These are phyloP conservation scores for Pherbina coryleti DNA, from an alignment of 2,888 invertebrate species.

Conservation along the genomic window DNA sequence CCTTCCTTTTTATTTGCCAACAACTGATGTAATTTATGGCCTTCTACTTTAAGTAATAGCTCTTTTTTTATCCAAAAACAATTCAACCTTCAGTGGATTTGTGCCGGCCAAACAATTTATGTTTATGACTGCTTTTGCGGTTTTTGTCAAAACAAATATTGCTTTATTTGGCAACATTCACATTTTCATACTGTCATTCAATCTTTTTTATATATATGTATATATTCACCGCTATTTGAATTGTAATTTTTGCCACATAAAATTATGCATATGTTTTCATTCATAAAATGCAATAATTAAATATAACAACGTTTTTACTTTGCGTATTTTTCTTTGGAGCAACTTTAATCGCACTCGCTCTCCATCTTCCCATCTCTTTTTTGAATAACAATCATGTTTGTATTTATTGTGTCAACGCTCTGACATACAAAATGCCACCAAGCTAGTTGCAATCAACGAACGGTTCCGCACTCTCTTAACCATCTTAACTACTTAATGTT, in stretches of 20 bases:
- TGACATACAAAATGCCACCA: background rate
- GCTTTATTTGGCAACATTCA: too few relatives aligned
- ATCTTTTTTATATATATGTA: background rate
- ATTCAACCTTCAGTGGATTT: too few relatives aligned
- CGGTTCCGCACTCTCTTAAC: background rate
- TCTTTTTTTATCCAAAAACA: too few relatives aligned
- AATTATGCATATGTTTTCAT: background rate
- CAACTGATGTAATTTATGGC: too few relatives aligned
- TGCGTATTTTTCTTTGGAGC: background rate
- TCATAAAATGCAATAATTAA: background rate
- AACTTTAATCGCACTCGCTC: background rate
- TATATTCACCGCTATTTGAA: background rate
- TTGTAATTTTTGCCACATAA: background rate
- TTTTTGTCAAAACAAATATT: too few relatives aligned
- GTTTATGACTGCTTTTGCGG: too few relatives aligned
- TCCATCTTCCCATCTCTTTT: background rate
- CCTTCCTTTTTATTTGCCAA: too few relatives aligned
- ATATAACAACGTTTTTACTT: background rate
- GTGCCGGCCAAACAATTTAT: too few relatives aligned
- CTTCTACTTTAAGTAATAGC: too few relatives aligned
- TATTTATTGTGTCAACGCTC: constrained; percentile 16
- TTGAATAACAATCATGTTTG: background rate
- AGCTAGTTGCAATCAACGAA: background rate
- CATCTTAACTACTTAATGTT: constrained; percentile 18
- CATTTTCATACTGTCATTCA: background rate